Evolutionary conservation across 2,888 invertebrate species (phyloP), one percentile per base, ranked within the genome.

Genomic region (Dryocosmus kuriphilus): DNA sequence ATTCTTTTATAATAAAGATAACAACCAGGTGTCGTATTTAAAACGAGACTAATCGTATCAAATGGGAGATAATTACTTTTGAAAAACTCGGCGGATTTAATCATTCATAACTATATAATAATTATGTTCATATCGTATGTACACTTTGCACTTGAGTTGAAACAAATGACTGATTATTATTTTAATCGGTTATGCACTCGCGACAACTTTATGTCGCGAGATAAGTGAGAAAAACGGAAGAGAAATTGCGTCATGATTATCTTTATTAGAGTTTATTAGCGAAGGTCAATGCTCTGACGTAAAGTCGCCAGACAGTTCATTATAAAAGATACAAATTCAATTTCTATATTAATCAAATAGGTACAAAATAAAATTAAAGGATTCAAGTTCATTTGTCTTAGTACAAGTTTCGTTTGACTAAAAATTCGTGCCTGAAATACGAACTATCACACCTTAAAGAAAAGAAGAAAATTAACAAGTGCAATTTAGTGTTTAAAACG

Each of bases 221-320:
- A 51, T 32, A 67, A 75, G 32, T 22, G 63, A 65, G 32, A 73
- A 76, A 16, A 55, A 61, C 2, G 24, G 57, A 46, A 46, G 65
- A 76, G 41, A 74, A 76, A 76, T 57, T 63, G 16, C 30, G 46
- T 32, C 46, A 35, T 30, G 19, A 63, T 55, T 32, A 55, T 75
- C 55, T 63, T 35, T 51, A 30, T 24, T 63, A 32, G n/a, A 24
- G 16, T 22, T 75, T 19, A 35, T 30, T 41, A 35, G 22, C 30
- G 63, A 51, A 63, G 32, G 75, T 63, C 51, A 51, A 75, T 65
- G 46, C 14, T 61, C 16, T 24, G 24, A 32, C 16, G n/a, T 46
- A 35, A 51, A 71, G n/a, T 71, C 27, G 30, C 71, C 67, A 46
- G 65, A 65, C 46, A 27, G 67, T 46, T 46, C 9, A 46, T 67